These are phyloP conservation scores for Drosophila suboccidentalis DNA, from an alignment of 2,888 invertebrate species.

Conservation along the genomic window DNA sequence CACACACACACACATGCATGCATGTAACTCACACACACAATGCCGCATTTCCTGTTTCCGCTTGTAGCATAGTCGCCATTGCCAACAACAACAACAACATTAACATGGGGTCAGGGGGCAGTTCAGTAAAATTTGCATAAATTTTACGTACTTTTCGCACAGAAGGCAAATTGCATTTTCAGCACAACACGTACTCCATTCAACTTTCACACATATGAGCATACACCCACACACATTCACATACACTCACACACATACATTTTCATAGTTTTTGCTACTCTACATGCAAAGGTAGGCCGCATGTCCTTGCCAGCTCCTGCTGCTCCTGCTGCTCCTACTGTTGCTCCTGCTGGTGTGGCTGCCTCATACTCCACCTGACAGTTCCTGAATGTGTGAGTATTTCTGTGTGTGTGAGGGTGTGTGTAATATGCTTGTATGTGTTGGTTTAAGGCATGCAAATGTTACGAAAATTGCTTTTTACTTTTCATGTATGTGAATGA, in stretches of 20 bases:
- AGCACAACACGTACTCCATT: constrained; percentile 81
- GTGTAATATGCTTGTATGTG: constrained; percentile 43
- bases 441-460: constrained; percentile 80
- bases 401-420: constrained; percentile 62
- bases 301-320: constrained; percentile 49
- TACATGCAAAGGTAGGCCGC: constrained; percentile 66
- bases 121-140: constrained; percentile 72
- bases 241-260: constrained; percentile 19
- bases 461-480: constrained; percentile 82
- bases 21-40: constrained; percentile 52
- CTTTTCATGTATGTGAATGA: constrained; percentile 71
- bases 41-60: constrained; percentile 79
- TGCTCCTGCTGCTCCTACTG: constrained; percentile 15
- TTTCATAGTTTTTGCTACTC: constrained; percentile 65
- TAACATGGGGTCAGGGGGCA: constrained; percentile 48
- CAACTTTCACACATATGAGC: constrained; percentile 50
- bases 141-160: constrained; percentile 80
- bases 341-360: constrained; percentile 11
- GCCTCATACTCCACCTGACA: constrained; percentile 13
- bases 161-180: constrained; percentile 80
- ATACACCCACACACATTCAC: constrained; percentile 6
- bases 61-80: constrained; percentile 63
- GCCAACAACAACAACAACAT: constrained; percentile 29
- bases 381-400: constrained; percentile 38
- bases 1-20: constrained; percentile 13